phyloP scores from a whole-genome alignment of 2,113 vertebrate species.

The Henicopernis longicauda region DNA sequence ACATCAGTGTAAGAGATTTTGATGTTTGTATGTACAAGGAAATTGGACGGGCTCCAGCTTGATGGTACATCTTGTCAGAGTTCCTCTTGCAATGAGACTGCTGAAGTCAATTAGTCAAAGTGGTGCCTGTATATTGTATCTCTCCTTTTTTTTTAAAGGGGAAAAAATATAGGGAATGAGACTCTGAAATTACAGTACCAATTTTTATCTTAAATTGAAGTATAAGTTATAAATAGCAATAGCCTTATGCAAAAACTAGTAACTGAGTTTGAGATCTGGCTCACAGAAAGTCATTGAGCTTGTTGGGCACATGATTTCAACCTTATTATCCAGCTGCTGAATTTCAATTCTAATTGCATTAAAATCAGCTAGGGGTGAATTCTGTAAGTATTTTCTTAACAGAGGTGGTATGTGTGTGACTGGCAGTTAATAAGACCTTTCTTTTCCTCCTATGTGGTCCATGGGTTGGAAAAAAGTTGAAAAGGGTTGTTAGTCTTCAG shows the following conservation, averaged over 20 bases:
- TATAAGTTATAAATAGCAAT: background rate
- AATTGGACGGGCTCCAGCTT: background rate
- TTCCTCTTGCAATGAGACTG: background rate
- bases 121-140: background rate
- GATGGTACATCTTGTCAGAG: background rate
- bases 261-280: background rate
- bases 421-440: background rate
- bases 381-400: background rate
- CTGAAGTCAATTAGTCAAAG: background rate
- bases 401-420: background rate
- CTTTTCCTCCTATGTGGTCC: background rate
- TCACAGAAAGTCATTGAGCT: background rate
- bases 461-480: background rate
- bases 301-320: background rate
- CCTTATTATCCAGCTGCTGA: background rate
- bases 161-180: background rate
- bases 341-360: background rate
- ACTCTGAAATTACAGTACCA: background rate
- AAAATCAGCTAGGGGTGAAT: background rate
- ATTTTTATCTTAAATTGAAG: background rate
- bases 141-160: background rate
- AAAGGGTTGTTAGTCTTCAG: background rate
- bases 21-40: background rate
- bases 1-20: background rate
- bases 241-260: background rate